phyloP scores from a whole-genome alignment of 2,888 invertebrate species.

The Leucophenga maculata region DNA sequence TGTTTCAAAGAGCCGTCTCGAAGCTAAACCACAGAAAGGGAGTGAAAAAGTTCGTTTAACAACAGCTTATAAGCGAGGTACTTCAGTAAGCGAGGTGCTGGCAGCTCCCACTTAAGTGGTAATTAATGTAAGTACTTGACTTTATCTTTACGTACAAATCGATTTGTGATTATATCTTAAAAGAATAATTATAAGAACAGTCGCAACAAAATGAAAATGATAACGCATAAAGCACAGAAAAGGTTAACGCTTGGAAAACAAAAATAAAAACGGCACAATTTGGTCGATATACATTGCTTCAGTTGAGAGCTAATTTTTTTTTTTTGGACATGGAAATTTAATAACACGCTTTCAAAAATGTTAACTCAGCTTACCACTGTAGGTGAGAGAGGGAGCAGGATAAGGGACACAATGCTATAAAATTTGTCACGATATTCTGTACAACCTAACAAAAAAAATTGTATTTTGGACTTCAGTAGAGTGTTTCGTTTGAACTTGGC shows the following conservation, averaged over 20 bases:
- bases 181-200: constrained; percentile 40
- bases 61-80: constrained; percentile 5
- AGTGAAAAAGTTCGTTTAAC: not conserved
- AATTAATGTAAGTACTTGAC: constrained; percentile 63
- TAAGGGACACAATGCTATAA: constrained; percentile 37
- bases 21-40: too few relatives aligned
- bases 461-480: not conserved
- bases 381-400: too few relatives aligned
- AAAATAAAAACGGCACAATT: constrained; percentile 35
- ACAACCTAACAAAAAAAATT: constrained; percentile 32
- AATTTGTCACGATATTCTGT: constrained; percentile 67
- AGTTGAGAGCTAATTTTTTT: too few relatives aligned
- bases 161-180: constrained; percentile 50
- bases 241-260: constrained; percentile 19
- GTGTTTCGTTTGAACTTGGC: too few relatives aligned
- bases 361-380: constrained; percentile 47
- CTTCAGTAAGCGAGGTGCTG: not conserved
- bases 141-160: constrained; percentile 63
- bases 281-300: constrained; percentile 18
- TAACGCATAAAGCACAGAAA: constrained; percentile 22
- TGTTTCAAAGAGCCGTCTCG: too few relatives aligned
- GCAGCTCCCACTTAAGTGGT: constrained; percentile 54
- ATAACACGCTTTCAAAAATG: constrained; percentile 65
- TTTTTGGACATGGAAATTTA: constrained; percentile 49
- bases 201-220: constrained; percentile 19